phyloP scores from a whole-genome alignment of 1,140 invertebrate species.

The Melitaea cinxia region DNA sequence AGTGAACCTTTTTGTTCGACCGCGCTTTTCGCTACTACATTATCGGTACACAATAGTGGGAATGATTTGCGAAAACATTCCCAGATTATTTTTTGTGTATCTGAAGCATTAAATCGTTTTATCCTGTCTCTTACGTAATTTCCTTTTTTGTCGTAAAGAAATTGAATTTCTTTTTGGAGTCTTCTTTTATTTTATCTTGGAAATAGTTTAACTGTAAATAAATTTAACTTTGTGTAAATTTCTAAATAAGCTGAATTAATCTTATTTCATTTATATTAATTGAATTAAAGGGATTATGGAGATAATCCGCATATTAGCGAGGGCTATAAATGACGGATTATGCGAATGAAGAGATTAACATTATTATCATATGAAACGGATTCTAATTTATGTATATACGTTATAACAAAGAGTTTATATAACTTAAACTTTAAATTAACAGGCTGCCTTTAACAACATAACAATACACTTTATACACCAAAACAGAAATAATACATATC shows the following conservation, averaged over 20 bases:
- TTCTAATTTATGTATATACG: conserved; percentile 1
- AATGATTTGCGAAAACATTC: conserved; percentile 75
- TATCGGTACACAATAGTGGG: conserved; percentile 73
- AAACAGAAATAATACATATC: too few species aligned
- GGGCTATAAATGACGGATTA: conserved; percentile 51
- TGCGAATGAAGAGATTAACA: conserved; percentile 49
- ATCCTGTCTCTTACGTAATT: background rate
- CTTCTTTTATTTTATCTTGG: background rate
- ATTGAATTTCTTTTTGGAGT: background rate
- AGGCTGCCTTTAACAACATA: too few species aligned
- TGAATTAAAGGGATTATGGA: conserved; percentile 21
- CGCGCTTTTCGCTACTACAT: conserved; percentile 70
- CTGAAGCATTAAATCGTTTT: background rate
- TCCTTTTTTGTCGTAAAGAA: background rate
- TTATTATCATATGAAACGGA: conserved; percentile 30
- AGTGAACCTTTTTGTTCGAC: conserved; percentile 73
- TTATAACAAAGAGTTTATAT: too few species aligned
- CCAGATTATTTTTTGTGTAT: conserved; percentile 66
- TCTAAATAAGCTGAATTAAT: background rate
- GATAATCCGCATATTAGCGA: conserved; percentile 23
- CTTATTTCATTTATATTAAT: conserved; percentile 4
- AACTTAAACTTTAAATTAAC: background rate
- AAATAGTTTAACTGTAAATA: background rate
- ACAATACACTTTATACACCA: too few species aligned
- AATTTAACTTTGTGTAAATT: background rate